phyloP scores from a whole-genome alignment of 2,888 invertebrate genomes.

The Automeris io region DNA sequence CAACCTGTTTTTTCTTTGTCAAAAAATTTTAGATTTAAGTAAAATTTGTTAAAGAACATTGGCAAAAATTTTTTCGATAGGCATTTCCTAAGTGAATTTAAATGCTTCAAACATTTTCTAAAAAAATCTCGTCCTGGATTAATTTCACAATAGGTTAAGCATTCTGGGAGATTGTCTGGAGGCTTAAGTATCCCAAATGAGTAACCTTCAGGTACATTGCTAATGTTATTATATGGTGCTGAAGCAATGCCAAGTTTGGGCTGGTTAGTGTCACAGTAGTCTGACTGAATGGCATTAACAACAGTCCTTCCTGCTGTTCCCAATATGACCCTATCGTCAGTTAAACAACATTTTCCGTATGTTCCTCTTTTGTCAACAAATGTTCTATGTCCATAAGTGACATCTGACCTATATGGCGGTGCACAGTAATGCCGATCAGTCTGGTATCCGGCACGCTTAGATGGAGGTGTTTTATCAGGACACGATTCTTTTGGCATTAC shows the following conservation, averaged over 20 bases:
- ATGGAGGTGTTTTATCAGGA: slow-evolving; percentile 41
- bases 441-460: slow-evolving; percentile 39
- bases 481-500: slow-evolving; percentile 51
- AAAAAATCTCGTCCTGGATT: slow-evolving; percentile 53
- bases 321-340: slow-evolving; percentile 43
- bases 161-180: slow-evolving; percentile 60
- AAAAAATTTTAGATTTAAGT: slow-evolving; percentile 45
- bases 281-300: slow-evolving; percentile 54
- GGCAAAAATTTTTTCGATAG: slow-evolving; percentile 43
- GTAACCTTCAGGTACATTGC: slow-evolving; percentile 57
- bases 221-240: slow-evolving; percentile 68
- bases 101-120: slow-evolving; percentile 56
- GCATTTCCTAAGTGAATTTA: slow-evolving; percentile 55
- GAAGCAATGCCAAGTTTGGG: slow-evolving; percentile 52
- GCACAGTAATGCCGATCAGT: slow-evolving; percentile 43
- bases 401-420: slow-evolving; percentile 55
- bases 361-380: slow-evolving; percentile 63
- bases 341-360: slow-evolving; percentile 60
- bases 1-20: slow-evolving; percentile 59
- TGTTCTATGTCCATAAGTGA: slow-evolving; percentile 61
- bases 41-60: slow-evolving; percentile 44
- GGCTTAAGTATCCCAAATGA: slow-evolving; percentile 44
- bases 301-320: slow-evolving; percentile 49
- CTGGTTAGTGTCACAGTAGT: slow-evolving; percentile 44
- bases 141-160: slow-evolving; percentile 47